Percentiles rank a stretch among this genome's conserved stretches.
Conservation (phyloP, 1,140 invertebrate species). For the Anthonomus grandis region DNA sequence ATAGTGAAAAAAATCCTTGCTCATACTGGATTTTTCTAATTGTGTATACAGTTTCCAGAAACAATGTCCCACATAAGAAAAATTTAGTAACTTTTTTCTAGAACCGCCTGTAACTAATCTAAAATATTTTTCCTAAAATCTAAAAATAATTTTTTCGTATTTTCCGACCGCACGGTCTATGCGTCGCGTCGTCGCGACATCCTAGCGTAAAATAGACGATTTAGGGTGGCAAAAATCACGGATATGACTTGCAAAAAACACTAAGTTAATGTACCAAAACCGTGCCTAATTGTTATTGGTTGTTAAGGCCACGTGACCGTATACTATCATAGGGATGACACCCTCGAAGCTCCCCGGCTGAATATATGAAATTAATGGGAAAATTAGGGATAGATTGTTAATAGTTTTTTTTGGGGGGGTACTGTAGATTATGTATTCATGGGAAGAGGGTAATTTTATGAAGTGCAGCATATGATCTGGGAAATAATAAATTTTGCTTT, state of each 20-base stretch:
- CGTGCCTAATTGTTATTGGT: conserved; percentile 47
- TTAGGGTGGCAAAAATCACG: conserved; percentile 26
- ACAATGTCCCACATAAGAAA: no score
- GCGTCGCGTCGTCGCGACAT: no score
- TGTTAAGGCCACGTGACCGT: conserved; percentile 45
- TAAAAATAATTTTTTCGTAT: no score
- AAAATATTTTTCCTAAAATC: no score
- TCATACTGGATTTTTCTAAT: no score
- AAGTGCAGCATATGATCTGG: no score
- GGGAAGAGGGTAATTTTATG: background rate
- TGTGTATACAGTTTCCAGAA: no score
- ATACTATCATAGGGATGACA: conserved; percentile 27
- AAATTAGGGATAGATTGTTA: conserved; percentile 20
- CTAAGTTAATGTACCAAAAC: conserved; percentile 45
- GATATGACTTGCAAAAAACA: conserved; percentile 39
- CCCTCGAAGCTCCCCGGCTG: conserved; percentile 14
- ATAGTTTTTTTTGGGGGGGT: conserved; percentile 4
- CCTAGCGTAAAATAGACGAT: conserved; percentile 4
- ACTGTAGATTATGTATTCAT: conserved; percentile 21
- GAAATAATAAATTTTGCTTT: no score
- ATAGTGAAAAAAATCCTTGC: no score
- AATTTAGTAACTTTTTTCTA: no score
- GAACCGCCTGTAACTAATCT: no score
- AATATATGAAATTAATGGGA: conserved; percentile 28
- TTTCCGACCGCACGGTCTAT: no score